Evolutionary conservation across 1,140 invertebrate genomes (phyloP).

Genomic region (Saxidomus purpurata): DNA sequence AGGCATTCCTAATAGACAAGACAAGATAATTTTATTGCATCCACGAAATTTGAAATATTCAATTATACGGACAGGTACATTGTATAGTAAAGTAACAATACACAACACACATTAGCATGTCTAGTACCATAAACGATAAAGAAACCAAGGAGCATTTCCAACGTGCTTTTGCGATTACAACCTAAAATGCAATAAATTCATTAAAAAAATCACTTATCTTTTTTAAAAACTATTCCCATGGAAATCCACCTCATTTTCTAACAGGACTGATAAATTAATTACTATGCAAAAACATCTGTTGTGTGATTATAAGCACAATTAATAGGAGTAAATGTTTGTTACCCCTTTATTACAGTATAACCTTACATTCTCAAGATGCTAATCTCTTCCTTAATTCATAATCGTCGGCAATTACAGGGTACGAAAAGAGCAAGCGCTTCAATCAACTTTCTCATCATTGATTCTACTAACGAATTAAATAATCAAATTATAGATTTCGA

Average conservation of each 20-base stretch:
- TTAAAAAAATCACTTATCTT: constrained; percentile 1
- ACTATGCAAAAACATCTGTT: constrained; percentile 3
- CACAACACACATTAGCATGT: no score
- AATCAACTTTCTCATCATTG: constrained; percentile 17
- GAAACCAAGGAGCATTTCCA: no score
- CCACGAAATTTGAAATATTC: no score
- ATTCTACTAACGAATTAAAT: not conserved
- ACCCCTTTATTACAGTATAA: constrained; percentile 54
- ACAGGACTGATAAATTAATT: constrained; percentile 28
- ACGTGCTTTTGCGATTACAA: no score
- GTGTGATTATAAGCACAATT: not conserved
- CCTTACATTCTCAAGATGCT: constrained; percentile 36
- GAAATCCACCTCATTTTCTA: not conserved
- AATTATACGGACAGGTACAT: no score
- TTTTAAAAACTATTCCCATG: constrained; percentile 5
- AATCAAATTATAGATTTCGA: constrained; percentile 39
- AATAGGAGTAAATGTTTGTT: constrained; percentile 10
- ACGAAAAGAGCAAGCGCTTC: constrained; percentile 22
- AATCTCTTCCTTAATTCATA: constrained; percentile 43
- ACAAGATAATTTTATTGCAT: no score
- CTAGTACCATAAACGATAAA: no score
- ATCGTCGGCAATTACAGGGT: constrained; percentile 49
- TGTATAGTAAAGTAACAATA: no score
- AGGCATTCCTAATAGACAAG: no score
- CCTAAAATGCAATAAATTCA: no score